Evolutionary conservation across 2,113 vertebrate genomes (phyloP).

Genomic region (Tetrax tetrax): DNA sequence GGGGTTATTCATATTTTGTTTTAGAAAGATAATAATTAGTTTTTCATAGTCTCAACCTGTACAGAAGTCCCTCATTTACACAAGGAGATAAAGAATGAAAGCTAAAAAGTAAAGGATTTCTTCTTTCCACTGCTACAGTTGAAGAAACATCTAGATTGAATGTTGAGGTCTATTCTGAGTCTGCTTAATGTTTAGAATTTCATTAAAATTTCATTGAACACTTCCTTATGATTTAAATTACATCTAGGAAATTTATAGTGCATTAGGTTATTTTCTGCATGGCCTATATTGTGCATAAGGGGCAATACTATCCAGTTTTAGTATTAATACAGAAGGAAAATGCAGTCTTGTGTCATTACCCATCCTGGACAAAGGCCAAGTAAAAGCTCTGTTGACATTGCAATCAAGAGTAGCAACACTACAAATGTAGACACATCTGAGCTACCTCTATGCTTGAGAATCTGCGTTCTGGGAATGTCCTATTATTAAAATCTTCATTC

Average conservation of each 20-base stretch:
- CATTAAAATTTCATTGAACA: constrained; percentile 45
- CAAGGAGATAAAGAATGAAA: neutral
- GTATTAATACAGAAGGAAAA: neutral
- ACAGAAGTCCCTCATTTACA: neutral
- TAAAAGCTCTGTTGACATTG: neutral
- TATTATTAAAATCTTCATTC: neutral
- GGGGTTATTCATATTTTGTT: constrained; percentile 8
- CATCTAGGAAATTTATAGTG: constrained; percentile 31
- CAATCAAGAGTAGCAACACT: neutral
- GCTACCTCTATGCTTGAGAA: neutral
- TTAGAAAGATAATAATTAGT: constrained; percentile 27
- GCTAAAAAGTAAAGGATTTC: neutral
- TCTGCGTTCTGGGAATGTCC: neutral
- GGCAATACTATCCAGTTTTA: neutral
- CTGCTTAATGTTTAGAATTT: constrained; percentile 20
- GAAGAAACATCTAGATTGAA: constrained; percentile 1
- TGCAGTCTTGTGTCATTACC: neutral
- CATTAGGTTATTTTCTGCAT: constrained; percentile 49
- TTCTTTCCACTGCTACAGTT: neutral
- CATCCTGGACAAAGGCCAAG: neutral
- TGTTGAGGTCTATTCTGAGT: neutral
- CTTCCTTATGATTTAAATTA: constrained; percentile 14
- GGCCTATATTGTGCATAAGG: neutral
- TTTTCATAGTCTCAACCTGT: neutral
- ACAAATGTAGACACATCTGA: neutral